Percentiles rank a stretch among this genome's conserved stretches.
These are phyloP conservation scores for Lottia scabra DNA, from an alignment of 2,888 invertebrate species.

Conservation along the genomic window DNA sequence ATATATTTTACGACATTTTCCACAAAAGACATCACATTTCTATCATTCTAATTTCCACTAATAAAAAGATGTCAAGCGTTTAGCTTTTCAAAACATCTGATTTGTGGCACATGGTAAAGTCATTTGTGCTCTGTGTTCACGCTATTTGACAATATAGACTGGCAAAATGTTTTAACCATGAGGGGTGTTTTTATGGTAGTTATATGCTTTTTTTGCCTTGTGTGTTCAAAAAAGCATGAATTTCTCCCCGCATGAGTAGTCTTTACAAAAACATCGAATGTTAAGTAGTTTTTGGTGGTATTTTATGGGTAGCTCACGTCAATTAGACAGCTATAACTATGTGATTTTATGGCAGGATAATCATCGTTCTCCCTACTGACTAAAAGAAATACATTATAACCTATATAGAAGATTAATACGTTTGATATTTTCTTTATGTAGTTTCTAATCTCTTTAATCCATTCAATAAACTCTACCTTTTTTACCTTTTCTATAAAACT, in stretches of 20 bases:
- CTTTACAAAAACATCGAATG: not conserved
- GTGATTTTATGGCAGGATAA: not conserved
- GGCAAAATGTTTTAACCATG: not conserved
- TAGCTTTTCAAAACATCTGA: not conserved
- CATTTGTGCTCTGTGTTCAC: not conserved
- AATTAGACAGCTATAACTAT: not conserved
- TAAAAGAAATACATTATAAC: conserved; percentile 2
- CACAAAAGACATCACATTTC: no score
- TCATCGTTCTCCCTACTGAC: not conserved
- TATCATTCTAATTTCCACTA: no score
- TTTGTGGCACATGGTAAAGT: conserved; percentile 4
- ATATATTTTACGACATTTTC: no score
- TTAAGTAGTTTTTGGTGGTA: not conserved
- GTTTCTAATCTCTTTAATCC: not conserved
- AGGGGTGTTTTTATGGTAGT: not conserved
- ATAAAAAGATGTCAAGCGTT: no score
- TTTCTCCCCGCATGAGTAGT: not conserved
- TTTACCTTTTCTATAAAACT: no score
- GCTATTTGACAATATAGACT: not conserved
- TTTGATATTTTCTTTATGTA: conserved; percentile 4
- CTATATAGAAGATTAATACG: not conserved
- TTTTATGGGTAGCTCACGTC: not conserved
- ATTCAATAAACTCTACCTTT: not conserved
- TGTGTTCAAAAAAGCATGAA: not conserved
- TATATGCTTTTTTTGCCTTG: not conserved